phyloP scores from a whole-genome alignment of 2,113 vertebrate genomes.

The Pteropus alecto region DNA sequence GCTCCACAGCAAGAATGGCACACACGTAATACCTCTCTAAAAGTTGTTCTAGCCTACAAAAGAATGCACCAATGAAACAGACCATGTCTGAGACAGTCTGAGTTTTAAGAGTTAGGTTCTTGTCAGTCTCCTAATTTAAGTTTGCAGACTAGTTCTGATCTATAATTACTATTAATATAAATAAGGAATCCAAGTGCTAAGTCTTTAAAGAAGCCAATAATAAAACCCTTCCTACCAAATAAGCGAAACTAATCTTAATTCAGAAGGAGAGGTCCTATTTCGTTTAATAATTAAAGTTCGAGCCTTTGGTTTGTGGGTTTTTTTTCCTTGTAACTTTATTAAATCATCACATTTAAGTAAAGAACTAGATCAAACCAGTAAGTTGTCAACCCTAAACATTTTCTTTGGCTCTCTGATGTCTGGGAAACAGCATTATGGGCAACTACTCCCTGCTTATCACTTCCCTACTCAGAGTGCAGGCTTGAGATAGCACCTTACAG shows the following conservation, averaged over 20 bases:
- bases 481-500: neutral
- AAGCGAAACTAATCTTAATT: constrained; percentile 32
- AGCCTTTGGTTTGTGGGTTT: neutral
- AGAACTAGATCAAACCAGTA: neutral
- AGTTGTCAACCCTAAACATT: neutral
- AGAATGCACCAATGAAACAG: neutral
- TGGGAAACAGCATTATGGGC: neutral
- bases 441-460: neutral
- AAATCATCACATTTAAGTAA: constrained; percentile 25
- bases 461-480: neutral
- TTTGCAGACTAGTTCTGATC: neutral
- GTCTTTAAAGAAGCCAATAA: constrained; percentile 30
- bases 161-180: constrained; percentile 42
- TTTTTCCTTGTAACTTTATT: neutral
- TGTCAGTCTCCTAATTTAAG: constrained; percentile 23
- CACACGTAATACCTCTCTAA: constrained; percentile 46
- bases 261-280: neutral
- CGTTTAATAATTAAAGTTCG: neutral
- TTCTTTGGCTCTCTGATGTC: neutral
- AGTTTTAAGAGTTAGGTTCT: neutral
- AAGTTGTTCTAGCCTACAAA: constrained; percentile 70
- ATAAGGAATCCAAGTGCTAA: constrained; percentile 46
- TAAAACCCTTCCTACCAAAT: constrained; percentile 52
- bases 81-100: neutral
- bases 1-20: neutral